phyloP scores from a whole-genome alignment of 2,113 vertebrate species.

The Lepus europaeus region DNA sequence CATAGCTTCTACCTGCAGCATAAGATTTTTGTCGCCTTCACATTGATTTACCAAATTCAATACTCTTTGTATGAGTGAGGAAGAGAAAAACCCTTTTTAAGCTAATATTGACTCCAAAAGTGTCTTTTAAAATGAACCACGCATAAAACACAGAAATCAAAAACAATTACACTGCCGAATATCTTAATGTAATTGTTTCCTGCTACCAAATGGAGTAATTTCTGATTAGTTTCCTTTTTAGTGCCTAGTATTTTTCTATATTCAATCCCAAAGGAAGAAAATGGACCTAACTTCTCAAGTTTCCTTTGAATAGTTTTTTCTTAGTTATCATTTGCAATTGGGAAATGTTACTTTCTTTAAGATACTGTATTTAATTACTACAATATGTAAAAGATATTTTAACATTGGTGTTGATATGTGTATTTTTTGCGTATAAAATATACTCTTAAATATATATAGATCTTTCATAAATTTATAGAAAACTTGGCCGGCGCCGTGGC shows the following conservation, averaged over 20 bases:
- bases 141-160: slow-evolving; percentile 1
- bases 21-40: background rate
- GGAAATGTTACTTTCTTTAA: background rate
- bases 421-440: background rate
- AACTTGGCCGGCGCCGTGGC: background rate
- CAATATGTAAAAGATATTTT: background rate
- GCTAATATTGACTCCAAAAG: background rate
- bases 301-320: slow-evolving; percentile 10
- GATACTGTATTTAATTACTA: background rate
- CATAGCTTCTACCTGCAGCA: background rate
- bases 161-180: background rate
- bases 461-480: background rate
- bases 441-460: background rate
- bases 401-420: background rate
- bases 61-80: background rate
- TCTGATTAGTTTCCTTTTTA: slow-evolving; percentile 35
- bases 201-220: slow-evolving; percentile 18
- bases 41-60: slow-evolving; percentile 38
- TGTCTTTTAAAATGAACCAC: background rate
- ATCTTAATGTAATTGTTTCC: slow-evolving; percentile 18
- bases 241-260: background rate
- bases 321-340: background rate
- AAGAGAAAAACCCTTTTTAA: background rate
- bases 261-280: slow-evolving; percentile 35
- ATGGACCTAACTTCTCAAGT: background rate